Evolutionary conservation across 2,113 vertebrate species (phyloP), one percentile per base, ranked within the genome.

Genomic region (Gulo gulo): DNA sequence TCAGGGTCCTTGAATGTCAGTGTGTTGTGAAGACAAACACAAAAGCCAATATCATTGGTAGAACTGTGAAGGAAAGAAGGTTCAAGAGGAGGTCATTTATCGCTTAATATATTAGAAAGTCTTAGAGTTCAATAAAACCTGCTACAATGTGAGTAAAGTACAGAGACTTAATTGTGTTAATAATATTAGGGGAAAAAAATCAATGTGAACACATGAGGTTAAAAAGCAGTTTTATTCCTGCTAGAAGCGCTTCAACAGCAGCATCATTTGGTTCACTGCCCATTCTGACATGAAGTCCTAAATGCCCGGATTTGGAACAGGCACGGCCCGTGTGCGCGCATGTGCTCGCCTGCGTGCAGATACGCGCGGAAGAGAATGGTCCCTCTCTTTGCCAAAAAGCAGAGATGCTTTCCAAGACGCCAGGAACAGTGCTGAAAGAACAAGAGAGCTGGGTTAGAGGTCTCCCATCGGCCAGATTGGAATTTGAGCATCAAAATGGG

Each of bases 261-360:
- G 42, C 3, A 76, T 3, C 18, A 13, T 16, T 50, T 47, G 12
- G 6, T 39, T 91, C 6, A 52, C 52, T 36, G 15, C 45, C 7
- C 57, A 31, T 65, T 50, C 20, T 65, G 52, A 31, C 7, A 23
- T 4, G 9, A 26, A 76, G 4, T 34, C n/a, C 55, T 69, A 67
- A 74, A 71, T 42, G 57, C 42, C 47, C 12, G 52, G 31, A 79
- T 74, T 6, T 36, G 45, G 36, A 59, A 63, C 10, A 6, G 47
- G 7, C 10, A 23, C 2, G 16, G 2, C 59, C 13, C 11, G 36
- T 4, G 0, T 14, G 11, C 1, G 2, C 2, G 14, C 14, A 12
- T 3, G 14, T 14, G 2, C 31, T 2, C 2, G 3, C n/a, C 11
- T 13, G 16, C 7, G 16, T 13, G 2, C 71, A 39, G 13, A 73